Base-by-base conservation (phyloP, 1,140 invertebrate genomes). In the Drosophila eugracilis region DNA sequence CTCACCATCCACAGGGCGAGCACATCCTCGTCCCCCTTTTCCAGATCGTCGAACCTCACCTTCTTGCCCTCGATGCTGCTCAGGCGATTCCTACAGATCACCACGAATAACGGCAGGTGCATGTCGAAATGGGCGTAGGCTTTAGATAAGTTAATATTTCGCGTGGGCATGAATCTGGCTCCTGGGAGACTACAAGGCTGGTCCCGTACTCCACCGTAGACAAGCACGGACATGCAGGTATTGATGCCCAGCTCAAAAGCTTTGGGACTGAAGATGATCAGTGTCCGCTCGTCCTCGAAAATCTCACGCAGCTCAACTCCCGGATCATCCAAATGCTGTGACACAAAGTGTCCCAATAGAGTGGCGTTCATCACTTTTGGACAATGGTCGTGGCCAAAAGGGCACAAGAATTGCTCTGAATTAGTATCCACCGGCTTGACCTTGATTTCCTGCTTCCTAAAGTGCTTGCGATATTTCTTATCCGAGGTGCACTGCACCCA, bases 51-150 rank as follows among this genome's bases (percentile, higher is more conserved):
- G 7, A 48, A 32, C 6, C n/a, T 17, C 12, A 22, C 34, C 10
- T 5, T 19, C 1, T 9, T 19, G 5, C 32, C 19, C 6, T 15
- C 10, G 0, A 41, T 2, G 21, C 2, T n/a, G 0, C 26, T 37
- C 21, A 45, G 1, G 0, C 59, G 63, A 1, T 50, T 71, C 15
- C 79, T 66, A 14, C 66, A 73, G 0, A 70, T 41, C 52, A 84
- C 72, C 15, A 85, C 34, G 15, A 84, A 44, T 1, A 84, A 3
- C 0, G 80, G 80, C 57, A 85, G 10, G 12, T 69, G 60, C 0
- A 32, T 24, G 1, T 24, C 0, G 17, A 6, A 75, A 0, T 7
- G 5, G 1, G 1, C 24, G 21, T n/a, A 69, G 1, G 4, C 0
- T 0, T 1, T 0, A 0, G 62, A 24, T 28, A 85, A 6, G 0